Conservation (phyloP, 2,797 vertebrate species). For the Xiphophorus birchmanni region DNA sequence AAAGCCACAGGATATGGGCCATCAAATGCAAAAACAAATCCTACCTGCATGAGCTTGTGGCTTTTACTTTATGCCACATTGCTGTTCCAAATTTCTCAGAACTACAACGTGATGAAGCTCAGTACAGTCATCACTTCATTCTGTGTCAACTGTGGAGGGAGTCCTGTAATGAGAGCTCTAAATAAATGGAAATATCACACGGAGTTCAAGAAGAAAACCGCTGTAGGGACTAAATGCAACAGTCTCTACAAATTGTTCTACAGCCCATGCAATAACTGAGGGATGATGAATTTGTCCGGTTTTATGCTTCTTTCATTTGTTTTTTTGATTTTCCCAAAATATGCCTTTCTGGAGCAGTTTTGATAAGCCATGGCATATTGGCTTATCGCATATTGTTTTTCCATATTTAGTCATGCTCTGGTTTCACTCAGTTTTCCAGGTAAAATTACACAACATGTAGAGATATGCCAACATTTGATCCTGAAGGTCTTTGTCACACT, state of each 20-base stretch:
- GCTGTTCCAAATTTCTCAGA: not conserved
- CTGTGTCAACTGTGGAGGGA: not conserved
- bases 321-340: not conserved
- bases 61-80: not conserved
- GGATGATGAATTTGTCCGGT: not conserved
- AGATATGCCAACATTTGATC: not conserved
- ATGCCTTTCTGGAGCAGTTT: not conserved
- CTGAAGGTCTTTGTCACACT: not conserved
- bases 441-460: not conserved
- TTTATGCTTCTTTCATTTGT: not conserved
- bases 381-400: not conserved
- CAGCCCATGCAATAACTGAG: not conserved
- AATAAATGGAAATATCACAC: not conserved
- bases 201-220: not conserved
- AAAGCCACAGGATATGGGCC: not conserved
- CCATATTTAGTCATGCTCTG: not conserved
- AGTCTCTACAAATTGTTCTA: not conserved
- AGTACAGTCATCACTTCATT: not conserved
- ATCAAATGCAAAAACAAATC: not conserved
- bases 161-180: not conserved
- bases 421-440: not conserved
- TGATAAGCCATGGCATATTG: not conserved
- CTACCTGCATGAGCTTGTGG: not conserved
- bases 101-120: not conserved
- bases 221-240: not conserved